Evolutionary conservation across 2,888 invertebrate genomes (phyloP).

Genomic region (Leptogaster cylindrica): DNA sequence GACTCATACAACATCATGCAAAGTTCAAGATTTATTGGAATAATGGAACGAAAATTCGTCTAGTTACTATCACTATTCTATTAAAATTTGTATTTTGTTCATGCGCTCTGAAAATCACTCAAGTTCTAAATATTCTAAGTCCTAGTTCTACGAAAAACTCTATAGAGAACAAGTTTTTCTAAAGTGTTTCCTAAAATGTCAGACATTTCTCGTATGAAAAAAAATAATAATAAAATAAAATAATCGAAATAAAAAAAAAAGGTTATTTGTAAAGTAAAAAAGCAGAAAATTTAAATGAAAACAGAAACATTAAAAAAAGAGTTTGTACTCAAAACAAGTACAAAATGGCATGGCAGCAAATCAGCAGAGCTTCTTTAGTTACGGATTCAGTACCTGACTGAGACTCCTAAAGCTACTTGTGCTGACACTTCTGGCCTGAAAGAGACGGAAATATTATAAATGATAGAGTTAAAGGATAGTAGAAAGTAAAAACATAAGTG

Average conservation of each 20-base stretch:
- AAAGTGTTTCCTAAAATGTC: constrained; percentile 38
- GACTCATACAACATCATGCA: constrained; percentile 3
- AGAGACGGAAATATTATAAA: constrained; percentile 58
- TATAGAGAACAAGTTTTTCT: constrained; percentile 26
- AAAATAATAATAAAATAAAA: constrained; percentile 29
- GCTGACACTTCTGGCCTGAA: constrained; percentile 88
- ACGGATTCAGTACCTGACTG: constrained; percentile 72
- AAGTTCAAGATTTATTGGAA: constrained; percentile 4
- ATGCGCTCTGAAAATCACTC: constrained; percentile 16
- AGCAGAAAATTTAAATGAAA: constrained; percentile 16
- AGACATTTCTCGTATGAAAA: constrained; percentile 41
- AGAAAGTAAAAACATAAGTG: constrained; percentile 27
- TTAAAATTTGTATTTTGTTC: neutral
- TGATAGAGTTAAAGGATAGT: constrained; percentile 46
- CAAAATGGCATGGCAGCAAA: constrained; percentile 22
- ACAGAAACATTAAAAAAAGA: constrained; percentile 34
- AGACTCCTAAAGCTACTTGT: constrained; percentile 90
- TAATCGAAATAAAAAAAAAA: constrained; percentile 44
- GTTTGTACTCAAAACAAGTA: constrained; percentile 51
- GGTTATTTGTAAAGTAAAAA: constrained; percentile 43
- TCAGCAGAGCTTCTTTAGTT: constrained; percentile 36
- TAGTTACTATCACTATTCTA: constrained; percentile 9
- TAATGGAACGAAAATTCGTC: constrained; percentile 8
- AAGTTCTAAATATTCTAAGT: neutral
- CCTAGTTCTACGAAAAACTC: constrained; percentile 14